Evolutionary conservation across 2,888 invertebrate genomes (phyloP).

Genomic region (Heterodera filipjevi): DNA sequence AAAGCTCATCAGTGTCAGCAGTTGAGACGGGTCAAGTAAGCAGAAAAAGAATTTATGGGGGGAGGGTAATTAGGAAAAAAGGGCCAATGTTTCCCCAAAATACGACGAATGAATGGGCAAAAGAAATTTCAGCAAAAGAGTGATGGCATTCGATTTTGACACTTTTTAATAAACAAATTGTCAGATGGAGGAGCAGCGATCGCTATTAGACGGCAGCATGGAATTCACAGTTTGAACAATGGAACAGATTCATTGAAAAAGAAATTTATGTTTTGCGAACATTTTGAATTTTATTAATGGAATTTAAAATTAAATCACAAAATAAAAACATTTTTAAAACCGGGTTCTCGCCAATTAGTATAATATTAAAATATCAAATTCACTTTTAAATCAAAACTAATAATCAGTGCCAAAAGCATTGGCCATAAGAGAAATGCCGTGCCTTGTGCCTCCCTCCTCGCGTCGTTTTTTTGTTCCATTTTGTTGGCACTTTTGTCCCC

Average conservation of each 20-base stretch:
- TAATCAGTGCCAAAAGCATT: not conserved
- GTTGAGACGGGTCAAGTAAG: not conserved
- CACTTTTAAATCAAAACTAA: not conserved
- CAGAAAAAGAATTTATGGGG: not conserved
- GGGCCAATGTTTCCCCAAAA: too few species aligned
- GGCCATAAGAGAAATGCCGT: not conserved
- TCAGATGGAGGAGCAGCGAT: slow-evolving; percentile 40
- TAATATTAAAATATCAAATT: not conserved
- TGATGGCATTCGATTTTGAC: too few species aligned
- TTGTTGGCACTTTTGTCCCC: not conserved
- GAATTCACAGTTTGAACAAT: slow-evolving; percentile 45
- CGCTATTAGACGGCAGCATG: slow-evolving; percentile 47
- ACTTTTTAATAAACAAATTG: not conserved
- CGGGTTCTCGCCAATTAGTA: too few species aligned
- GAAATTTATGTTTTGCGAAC: not conserved
- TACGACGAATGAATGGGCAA: too few species aligned
- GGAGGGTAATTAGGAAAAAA: not conserved
- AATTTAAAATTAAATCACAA: not conserved
- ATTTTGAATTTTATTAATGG: not conserved
- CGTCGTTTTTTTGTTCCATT: not conserved
- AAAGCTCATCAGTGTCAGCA: not conserved
- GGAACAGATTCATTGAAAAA: not conserved
- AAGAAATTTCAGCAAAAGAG: too few species aligned
- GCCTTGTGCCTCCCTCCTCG: not conserved
- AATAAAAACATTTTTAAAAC: not conserved